phyloP scores from a whole-genome alignment of 2,113 vertebrate species.

The Pyxicephalus adspersus region DNA sequence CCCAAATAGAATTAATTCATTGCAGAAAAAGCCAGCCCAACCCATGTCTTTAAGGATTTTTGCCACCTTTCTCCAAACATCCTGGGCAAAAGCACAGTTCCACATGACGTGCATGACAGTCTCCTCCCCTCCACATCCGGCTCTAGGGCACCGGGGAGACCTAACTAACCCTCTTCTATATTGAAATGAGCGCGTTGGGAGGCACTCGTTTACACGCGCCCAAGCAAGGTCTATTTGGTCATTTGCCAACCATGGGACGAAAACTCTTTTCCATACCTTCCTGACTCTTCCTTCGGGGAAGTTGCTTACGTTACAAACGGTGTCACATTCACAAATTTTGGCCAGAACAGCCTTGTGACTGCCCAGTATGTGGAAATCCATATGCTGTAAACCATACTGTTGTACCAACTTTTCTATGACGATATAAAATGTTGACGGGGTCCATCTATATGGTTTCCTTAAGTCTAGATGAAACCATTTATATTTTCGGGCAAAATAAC shows the following conservation, averaged over 20 bases:
- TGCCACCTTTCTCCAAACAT: not conserved
- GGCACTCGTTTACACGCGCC: not conserved
- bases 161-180: not conserved
- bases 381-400: too few species aligned
- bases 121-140: not conserved
- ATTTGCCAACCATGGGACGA: not conserved
- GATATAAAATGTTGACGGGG: too few species aligned
- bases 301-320: not conserved
- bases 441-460: too few species aligned
- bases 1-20: too few species aligned
- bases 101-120: not conserved
- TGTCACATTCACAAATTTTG: too few species aligned
- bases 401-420: too few species aligned
- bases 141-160: not conserved
- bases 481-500: not conserved
- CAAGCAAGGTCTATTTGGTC: conserved; percentile 7
- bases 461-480: not conserved
- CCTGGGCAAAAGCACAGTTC: not conserved
- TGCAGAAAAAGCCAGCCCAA: too few species aligned
- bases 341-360: too few species aligned
- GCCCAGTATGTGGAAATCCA: not conserved
- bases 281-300: not conserved
- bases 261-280: too few species aligned
- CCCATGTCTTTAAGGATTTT: not conserved
- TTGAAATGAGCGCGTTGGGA: not conserved